A percentile compares a stretch with the other conserved stretches of the same genome.
Conservation (phyloP, 2,797 vertebrate genomes). For the Melanotaenia maccullochi region DNA sequence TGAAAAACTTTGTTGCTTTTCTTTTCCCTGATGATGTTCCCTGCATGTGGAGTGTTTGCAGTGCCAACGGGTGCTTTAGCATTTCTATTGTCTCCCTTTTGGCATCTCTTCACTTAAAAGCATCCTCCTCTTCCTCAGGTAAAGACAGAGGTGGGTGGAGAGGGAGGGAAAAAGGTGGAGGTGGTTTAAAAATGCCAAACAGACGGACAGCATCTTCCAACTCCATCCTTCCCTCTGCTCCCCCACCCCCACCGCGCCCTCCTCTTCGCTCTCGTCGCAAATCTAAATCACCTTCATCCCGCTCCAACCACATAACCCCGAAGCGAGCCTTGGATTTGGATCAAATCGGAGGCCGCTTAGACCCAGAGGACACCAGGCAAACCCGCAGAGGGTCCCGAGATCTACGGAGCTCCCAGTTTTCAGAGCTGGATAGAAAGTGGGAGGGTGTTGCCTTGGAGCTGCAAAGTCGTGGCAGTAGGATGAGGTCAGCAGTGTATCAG, state of each 20-base stretch:
- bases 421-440: conserved; percentile 82
- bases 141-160: conserved; percentile 72
- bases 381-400: conserved; percentile 39
- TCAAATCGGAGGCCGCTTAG: conserved; percentile 54
- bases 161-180: conserved; percentile 63
- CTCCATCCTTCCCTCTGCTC: conserved; percentile 46
- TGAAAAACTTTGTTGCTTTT: neutral
- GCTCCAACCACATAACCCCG: conserved; percentile 59
- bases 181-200: conserved; percentile 63
- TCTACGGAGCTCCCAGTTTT: conserved; percentile 39
- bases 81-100: conserved; percentile 4
- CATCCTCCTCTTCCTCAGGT: conserved; percentile 69
- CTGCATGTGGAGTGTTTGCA: conserved; percentile 50
- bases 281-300: conserved; percentile 73
- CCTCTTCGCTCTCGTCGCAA: conserved; percentile 69
- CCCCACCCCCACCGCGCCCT: conserved; percentile 59
- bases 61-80: conserved; percentile 38
- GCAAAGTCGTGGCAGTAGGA: conserved; percentile 82
- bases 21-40: neutral
- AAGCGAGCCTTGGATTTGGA: conserved; percentile 88
- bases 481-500: conserved; percentile 83
- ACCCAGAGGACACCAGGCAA: conserved; percentile 33
- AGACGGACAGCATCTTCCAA: conserved; percentile 68
- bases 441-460: conserved; percentile 83
- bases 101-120: conserved; percentile 39